A percentile compares a stretch with the other conserved stretches of the same genome.
Evolutionary conservation across 30 jellyfish, hydroid and myxozoan species (phyloP).

Genomic region (Nemopilema nomurai): DNA sequence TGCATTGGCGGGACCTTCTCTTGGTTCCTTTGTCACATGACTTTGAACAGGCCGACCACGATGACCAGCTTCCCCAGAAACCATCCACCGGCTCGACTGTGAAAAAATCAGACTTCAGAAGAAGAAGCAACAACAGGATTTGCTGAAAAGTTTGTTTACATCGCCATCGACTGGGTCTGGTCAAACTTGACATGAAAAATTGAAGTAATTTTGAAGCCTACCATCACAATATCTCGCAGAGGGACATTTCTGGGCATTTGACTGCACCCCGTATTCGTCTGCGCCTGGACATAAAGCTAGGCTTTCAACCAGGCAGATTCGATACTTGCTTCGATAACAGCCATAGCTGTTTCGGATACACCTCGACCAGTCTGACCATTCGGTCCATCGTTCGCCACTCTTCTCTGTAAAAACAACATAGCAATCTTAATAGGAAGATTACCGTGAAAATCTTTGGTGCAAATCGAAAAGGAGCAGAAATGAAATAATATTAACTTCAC

Average conservation of each 20-base stretch:
- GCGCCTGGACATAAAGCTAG: slow-evolving; percentile 45
- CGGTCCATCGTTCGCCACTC: slow-evolving; percentile 43
- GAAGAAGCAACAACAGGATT: no score
- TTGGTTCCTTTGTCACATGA: slow-evolving; percentile 52
- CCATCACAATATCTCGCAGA: slow-evolving; percentile 14
- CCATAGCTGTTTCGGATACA: slow-evolving; percentile 23
- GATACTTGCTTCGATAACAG: slow-evolving; percentile 43
- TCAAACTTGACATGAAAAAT: not conserved
- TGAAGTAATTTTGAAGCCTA: not conserved
- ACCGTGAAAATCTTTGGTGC: not conserved
- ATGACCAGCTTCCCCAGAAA: slow-evolving; percentile 56
- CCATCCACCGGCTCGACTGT: slow-evolving; percentile 60
- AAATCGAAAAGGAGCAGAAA: no score
- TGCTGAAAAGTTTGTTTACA: no score
- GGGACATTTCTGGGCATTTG: slow-evolving; percentile 29
- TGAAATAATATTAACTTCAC: no score
- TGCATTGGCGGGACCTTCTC: slow-evolving; percentile 36
- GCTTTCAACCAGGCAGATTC: slow-evolving; percentile 52
- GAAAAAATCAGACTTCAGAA: not conserved
- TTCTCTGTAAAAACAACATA: slow-evolving; percentile 8
- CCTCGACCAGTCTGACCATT: slow-evolving; percentile 64
- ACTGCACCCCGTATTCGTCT: slow-evolving; percentile 31
- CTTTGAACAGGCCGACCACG: slow-evolving; percentile 54
- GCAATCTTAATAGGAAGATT: not conserved
- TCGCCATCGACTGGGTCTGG: no score